Evolutionary conservation across 2,888 invertebrate species (phyloP), one percentile per base, ranked within the genome.

Genomic region (Abrostola triplasia): DNA sequence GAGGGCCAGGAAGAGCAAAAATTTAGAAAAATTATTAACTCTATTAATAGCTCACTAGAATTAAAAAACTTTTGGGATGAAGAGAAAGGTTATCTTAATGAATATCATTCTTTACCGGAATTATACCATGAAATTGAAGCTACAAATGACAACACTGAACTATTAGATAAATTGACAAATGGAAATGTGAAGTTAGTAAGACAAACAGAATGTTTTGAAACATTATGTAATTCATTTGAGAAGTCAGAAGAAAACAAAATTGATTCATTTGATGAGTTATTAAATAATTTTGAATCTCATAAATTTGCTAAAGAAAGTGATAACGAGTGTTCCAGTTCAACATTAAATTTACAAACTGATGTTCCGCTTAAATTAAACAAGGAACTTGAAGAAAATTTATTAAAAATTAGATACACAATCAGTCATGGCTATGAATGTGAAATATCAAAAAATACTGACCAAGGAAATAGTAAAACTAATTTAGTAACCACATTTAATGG

Each of bases 1-100:
- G 95, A 95, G 54, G 96, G 96, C 6, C 92, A 95, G 59, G 98
- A 98, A 87, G 77, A 95, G 52, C 74, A 86, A 0, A 91, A 90
- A 49, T 96, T 97, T 77, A 92, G 92, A 79, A 88, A 92, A 55
- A 92, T 97, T 51, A 85, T 97, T 41, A 89, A 93, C 5, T 87
- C 90, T n/a, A 94, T 96, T 57, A 96, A 95, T 48, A 95, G 83
- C 48, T 77, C 84, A 58, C 70, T 89, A 63, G 77, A 85, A 51
- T 65, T 93, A 52, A 79, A 70, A 12, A 55, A 86, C 53, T 83
- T 91, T 38, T 92, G 92, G 92, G 80, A 70, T 73, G 81, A 84
- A 67, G 76, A 84, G 36, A 70, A 78, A 61, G 75, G 75, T 73
- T 61, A 62, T 68, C 38, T 62, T 35, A 67, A 73, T 42, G 59